Conservation (phyloP, 1,140 invertebrate genomes). For the Riptortus pedestris region DNA sequence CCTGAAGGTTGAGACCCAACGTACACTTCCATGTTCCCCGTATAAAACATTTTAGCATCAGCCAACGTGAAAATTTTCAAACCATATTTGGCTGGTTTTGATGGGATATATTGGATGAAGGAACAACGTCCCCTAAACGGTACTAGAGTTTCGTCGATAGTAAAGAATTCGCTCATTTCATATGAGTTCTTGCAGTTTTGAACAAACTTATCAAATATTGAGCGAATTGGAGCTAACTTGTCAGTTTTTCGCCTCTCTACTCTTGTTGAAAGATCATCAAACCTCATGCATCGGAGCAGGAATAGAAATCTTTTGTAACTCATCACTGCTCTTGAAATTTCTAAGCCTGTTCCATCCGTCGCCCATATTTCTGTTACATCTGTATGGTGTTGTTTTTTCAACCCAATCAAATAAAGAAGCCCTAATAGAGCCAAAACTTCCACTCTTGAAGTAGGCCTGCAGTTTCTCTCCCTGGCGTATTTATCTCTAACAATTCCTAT, state of each 20-base stretch:
- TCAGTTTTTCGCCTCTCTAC: conserved; percentile 29
- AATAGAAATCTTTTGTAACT: conserved; percentile 30
- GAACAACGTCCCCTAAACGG: conserved; percentile 36
- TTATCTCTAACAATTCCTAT: background rate
- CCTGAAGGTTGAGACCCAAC: conserved; percentile 33
- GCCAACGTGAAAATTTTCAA: no score
- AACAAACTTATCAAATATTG: conserved; percentile 34
- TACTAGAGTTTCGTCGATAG: conserved; percentile 36
- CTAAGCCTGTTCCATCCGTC: conserved; percentile 29
- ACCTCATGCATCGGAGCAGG: conserved; percentile 33
- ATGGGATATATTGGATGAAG: conserved; percentile 40
- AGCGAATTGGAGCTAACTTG: conserved; percentile 29
- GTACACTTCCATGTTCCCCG: conserved; percentile 36
- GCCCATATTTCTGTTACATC: conserved; percentile 34
- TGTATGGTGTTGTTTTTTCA: conserved; percentile 27
- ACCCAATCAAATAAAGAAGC: conserved; percentile 31
- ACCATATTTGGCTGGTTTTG: conserved; percentile 42
- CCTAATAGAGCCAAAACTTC: conserved; percentile 31
- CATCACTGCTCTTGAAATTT: conserved; percentile 19
- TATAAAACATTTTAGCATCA: conserved; percentile 35
- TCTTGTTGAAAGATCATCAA: conserved; percentile 34
- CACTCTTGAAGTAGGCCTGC: conserved; percentile 11
- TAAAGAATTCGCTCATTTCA: conserved; percentile 22
- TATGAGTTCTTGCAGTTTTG: conserved; percentile 30
- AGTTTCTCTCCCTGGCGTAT: conserved; percentile 17